Base-by-base conservation (phyloP, 2,888 invertebrate species). In the Sacculina carcini region DNA sequence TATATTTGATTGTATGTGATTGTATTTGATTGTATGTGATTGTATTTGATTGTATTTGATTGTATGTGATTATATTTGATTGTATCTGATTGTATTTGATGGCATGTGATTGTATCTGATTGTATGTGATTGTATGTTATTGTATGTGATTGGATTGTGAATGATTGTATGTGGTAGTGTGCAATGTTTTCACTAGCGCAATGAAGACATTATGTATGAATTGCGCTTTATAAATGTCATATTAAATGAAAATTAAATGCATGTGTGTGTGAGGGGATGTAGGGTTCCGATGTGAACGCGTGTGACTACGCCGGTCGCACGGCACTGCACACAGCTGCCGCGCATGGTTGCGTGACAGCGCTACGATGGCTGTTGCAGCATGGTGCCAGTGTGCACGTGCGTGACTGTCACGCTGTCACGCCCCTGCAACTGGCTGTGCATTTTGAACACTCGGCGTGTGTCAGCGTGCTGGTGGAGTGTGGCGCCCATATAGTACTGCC, bases 371-470 rank as follows among this genome's bases (percentile, higher is more conserved):
- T 89, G 29, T 67, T 90, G 26, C 70, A 72, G 50, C 73, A 78
- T 59, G 89, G 89, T 0, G 83, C 83, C 0, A 80, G 77, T 49
- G 81, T 89, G 3, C 86, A 89, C 61, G 68, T 73, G 36, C 76
- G 62, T 50, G 67, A 68, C 56, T 69, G 73, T 57, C 71, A 69
- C 58, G 82, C 74, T 56, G 77, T 73, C 58, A 78, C 77, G 21
- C 80, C 77, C 1, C 72, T 83, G 0, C 68, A 75, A 51, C 77
- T 78, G 54, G 82, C 83, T 0, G 71, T 82, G 1, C 67, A 74
- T 39, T 67, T 67, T 39, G 77, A 79, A 59, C 71, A 72, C 51
- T 68, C 71, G 16, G 69, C 71, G 16, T 44, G 44, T 16, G 80
- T 86, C 50, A 65, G 71, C 23, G 57, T 80, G 2, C 67, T 86